Conservation (phyloP, 2,888 invertebrate genomes). For the Chymomyza caudatula region DNA sequence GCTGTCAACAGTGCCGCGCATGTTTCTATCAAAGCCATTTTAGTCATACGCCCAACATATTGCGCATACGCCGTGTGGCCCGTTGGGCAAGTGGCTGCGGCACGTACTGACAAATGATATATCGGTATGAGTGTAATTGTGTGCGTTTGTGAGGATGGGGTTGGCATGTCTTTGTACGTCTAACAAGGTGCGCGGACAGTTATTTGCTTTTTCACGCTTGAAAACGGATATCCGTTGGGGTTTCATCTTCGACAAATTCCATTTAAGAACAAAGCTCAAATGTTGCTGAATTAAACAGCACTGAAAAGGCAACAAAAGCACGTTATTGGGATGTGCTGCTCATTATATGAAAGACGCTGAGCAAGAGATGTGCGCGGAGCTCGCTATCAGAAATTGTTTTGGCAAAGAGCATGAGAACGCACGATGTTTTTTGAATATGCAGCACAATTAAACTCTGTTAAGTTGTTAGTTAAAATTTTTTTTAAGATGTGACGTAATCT, state of each 20-base stretch:
- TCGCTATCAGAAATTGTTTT: too few species aligned
- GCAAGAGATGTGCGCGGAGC: too few species aligned
- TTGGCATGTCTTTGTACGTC: not conserved
- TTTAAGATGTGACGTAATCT: too few species aligned
- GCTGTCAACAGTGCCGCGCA: slow-evolving; percentile 42
- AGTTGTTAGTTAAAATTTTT: too few species aligned
- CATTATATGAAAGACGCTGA: not conserved
- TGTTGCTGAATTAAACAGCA: not conserved
- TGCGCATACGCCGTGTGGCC: not conserved
- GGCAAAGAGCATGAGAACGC: too few species aligned
- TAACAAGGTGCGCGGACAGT: not conserved
- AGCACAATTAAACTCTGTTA: too few species aligned
- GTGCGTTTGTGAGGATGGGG: not conserved
- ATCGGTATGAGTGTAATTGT: not conserved
- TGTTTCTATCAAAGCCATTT: not conserved
- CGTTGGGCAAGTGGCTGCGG: not conserved
- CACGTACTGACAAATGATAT: not conserved
- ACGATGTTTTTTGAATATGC: too few species aligned
- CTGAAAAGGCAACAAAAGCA: not conserved
- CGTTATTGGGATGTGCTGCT: not conserved
- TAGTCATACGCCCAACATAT: not conserved
- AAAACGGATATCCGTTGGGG: not conserved
- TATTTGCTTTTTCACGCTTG: not conserved
- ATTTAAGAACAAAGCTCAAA: not conserved
- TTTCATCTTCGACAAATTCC: not conserved